Percentiles rank a stretch among this genome's conserved stretches.
These are phyloP conservation scores for Silurus meridionalis DNA, from an alignment of 2,113 vertebrate genomes.

Conservation along the genomic window DNA sequence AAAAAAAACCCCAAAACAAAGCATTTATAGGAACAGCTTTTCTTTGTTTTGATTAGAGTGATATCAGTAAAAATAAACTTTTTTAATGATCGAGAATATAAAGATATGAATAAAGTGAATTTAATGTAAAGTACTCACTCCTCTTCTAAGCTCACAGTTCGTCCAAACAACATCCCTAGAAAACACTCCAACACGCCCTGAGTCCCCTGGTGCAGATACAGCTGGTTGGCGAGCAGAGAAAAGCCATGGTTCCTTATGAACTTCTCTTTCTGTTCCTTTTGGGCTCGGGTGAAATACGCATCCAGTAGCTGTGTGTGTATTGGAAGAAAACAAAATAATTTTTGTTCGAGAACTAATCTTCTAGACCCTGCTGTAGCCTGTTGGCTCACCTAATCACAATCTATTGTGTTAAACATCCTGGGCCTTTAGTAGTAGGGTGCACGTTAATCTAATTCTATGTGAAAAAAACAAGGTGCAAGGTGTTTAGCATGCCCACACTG, in stretches of 20 bases:
- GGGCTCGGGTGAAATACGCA: constrained; percentile 91
- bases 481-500: background rate
- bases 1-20: background rate
- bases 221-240: constrained; percentile 93
- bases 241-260: constrained; percentile 97
- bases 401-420: background rate
- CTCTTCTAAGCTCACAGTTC: constrained; percentile 85
- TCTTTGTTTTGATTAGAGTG: background rate
- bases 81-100: background rate
- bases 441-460: background rate
- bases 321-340: background rate
- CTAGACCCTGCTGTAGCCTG: background rate
- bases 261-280: constrained; percentile 94
- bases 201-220: constrained; percentile 92
- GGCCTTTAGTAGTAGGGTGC: background rate
- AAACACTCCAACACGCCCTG: constrained; percentile 89
- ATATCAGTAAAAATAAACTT: background rate
- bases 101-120: background rate
- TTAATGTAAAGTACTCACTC: constrained; percentile 78
- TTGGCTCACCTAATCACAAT: background rate
- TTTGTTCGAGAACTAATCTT: background rate
- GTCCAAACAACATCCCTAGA: constrained; percentile 89
- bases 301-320: constrained; percentile 81
- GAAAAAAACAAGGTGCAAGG: background rate
- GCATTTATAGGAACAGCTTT: background rate